A percentile compares a stretch with the other conserved stretches of the same genome.
Evolutionary conservation across 2,888 invertebrate genomes (phyloP).

Genomic region (Lepidocyrtoides sp.): DNA sequence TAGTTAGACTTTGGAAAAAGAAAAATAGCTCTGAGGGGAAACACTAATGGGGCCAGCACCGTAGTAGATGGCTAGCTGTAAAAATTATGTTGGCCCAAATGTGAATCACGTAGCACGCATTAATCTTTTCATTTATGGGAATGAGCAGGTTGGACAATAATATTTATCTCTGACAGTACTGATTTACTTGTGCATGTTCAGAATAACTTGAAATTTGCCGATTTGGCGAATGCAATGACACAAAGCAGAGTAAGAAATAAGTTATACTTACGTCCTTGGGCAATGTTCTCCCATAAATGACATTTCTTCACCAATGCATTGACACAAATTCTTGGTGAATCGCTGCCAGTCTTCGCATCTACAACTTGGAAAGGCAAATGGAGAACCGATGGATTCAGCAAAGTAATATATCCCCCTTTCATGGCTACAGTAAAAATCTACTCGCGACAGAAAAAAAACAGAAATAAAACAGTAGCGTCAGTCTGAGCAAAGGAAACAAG

Average conservation of each 20-base stretch:
- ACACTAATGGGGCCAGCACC: neutral
- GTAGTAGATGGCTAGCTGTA: too few species aligned
- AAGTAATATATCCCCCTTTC: slow-evolving; percentile 79
- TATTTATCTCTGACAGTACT: slow-evolving; percentile 73
- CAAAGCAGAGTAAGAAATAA: neutral
- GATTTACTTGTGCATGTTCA: slow-evolving; percentile 64
- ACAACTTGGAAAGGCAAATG: slow-evolving; percentile 81
- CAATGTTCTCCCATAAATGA: slow-evolving; percentile 80
- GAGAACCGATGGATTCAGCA: slow-evolving; percentile 82
- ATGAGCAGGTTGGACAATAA: slow-evolving; percentile 60
- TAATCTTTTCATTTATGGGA: slow-evolving; percentile 70
- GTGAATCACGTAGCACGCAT: slow-evolving; percentile 59
- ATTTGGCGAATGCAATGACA: neutral
- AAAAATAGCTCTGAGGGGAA: neutral
- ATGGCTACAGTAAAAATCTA: slow-evolving; percentile 81
- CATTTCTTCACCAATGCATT: slow-evolving; percentile 69
- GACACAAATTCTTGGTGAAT: slow-evolving; percentile 66
- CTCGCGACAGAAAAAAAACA: slow-evolving; percentile 1
- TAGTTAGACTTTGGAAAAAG: neutral
- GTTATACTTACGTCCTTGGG: slow-evolving; percentile 60
- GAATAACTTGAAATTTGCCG: slow-evolving; percentile 27
- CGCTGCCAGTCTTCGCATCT: slow-evolving; percentile 76
- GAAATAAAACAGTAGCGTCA: neutral
- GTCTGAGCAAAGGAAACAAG: neutral
- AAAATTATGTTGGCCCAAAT: neutral